Evolutionary conservation across 2,113 vertebrate genomes (phyloP).

Genomic region (Mastomys coucha): DNA sequence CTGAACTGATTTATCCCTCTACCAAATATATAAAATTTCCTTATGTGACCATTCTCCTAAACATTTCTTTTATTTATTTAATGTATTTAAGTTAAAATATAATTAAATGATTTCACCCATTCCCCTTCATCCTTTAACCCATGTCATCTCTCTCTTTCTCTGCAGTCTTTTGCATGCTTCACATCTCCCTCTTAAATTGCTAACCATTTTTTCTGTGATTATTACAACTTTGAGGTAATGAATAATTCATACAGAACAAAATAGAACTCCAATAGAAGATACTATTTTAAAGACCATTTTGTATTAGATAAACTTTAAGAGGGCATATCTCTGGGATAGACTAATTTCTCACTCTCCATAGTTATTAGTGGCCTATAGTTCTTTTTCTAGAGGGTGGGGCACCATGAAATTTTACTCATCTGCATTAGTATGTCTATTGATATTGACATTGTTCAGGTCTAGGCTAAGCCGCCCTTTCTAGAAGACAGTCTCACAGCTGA

Average conservation of each 20-base stretch:
- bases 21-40: not conserved
- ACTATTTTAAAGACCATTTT: too few species aligned
- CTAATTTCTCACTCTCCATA: not conserved
- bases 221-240: too few species aligned
- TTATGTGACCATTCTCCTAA: not conserved
- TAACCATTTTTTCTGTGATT: not conserved
- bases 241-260: too few species aligned
- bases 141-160: not conserved
- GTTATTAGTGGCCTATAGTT: not conserved
- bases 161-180: not conserved
- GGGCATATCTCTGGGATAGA: not conserved
- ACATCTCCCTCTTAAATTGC: not conserved
- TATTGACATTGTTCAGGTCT: not conserved
- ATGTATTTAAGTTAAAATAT: not conserved
- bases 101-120: not conserved
- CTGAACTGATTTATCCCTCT: not conserved
- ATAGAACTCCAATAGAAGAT: too few species aligned
- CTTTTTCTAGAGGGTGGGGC: not conserved
- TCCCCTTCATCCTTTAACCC: not conserved
- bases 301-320: not conserved
- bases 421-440: not conserved
- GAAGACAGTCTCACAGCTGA: not conserved
- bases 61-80: not conserved
- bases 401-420: not conserved
- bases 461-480: not conserved